These are phyloP conservation scores for Maniola hyperantus DNA, from an alignment of 2,888 invertebrate genomes.

Conservation along the genomic window DNA sequence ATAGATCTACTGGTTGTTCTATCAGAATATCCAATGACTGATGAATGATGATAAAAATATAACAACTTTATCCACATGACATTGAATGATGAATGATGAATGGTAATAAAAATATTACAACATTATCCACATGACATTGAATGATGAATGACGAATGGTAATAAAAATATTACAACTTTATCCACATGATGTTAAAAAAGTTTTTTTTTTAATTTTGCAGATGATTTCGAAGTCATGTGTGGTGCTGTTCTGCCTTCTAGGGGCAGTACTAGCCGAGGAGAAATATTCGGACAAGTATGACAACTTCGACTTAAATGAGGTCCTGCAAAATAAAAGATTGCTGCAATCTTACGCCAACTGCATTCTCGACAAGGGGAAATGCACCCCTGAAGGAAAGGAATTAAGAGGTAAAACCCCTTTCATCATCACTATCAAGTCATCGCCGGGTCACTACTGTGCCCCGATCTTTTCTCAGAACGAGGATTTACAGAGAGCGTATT, in stretches of 20 bases:
- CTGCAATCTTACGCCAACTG: slow-evolving; percentile 86
- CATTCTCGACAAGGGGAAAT: slow-evolving; percentile 83
- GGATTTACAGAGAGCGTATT: too few relatives aligned
- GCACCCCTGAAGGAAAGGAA: slow-evolving; percentile 87
- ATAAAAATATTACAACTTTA: neutral
- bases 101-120: too few relatives aligned
- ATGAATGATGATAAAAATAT: too few relatives aligned
- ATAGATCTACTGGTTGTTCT: too few relatives aligned
- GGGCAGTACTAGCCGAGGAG: slow-evolving; percentile 30
- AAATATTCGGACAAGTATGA: slow-evolving; percentile 86
- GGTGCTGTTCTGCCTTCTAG: slow-evolving; percentile 38
- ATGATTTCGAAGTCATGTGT: slow-evolving; percentile 41
- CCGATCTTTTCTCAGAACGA: too few relatives aligned
- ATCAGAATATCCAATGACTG: too few relatives aligned
- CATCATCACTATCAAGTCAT: neutral
- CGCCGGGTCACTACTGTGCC: too few relatives aligned
- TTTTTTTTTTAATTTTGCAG: slow-evolving; percentile 30
- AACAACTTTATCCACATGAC: too few relatives aligned
- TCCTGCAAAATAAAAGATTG: slow-evolving; percentile 85
- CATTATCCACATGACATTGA: too few relatives aligned
- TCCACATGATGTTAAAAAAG: neutral
- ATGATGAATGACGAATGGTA: too few relatives aligned
- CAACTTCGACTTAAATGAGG: slow-evolving; percentile 86
- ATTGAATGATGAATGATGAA: too few relatives aligned
- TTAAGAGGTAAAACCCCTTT: slow-evolving; percentile 83